Conservation (phyloP, 1,140 invertebrate genomes). For the Calliphora vicina region DNA sequence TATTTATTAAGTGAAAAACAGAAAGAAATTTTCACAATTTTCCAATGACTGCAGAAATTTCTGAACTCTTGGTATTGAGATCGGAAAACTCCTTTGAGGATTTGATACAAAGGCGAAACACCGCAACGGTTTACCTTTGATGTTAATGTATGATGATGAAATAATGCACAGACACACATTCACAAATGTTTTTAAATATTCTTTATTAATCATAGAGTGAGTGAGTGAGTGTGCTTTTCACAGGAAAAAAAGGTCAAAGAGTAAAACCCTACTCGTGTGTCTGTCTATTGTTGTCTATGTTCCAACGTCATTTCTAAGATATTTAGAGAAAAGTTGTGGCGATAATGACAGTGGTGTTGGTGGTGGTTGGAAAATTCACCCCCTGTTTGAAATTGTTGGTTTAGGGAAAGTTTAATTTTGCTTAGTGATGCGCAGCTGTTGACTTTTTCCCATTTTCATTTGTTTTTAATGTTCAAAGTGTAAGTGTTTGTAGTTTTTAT, state of each 20-base stretch:
- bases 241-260: neutral
- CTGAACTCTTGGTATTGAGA: conserved; percentile 60
- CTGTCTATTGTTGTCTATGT: no score
- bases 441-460: conserved; percentile 6
- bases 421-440: conserved; percentile 29
- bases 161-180: neutral
- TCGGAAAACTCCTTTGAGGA: conserved; percentile 63
- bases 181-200: neutral
- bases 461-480: neutral
- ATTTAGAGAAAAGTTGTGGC: neutral
- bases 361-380: neutral
- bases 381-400: neutral
- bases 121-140: conserved; percentile 57
- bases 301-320: neutral
- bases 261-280: neutral
- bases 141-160: conserved; percentile 29
- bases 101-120: conserved; percentile 60
- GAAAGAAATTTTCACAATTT: conserved; percentile 31
- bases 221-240: neutral
- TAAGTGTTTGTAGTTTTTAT: neutral
- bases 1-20: neutral
- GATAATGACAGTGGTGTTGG: neutral
- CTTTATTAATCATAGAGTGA: neutral
- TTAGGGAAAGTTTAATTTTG: conserved; percentile 7
- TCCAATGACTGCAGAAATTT: conserved; percentile 43